phyloP scores from a whole-genome alignment of 2,888 invertebrate genomes.

The Litoditis marina region DNA sequence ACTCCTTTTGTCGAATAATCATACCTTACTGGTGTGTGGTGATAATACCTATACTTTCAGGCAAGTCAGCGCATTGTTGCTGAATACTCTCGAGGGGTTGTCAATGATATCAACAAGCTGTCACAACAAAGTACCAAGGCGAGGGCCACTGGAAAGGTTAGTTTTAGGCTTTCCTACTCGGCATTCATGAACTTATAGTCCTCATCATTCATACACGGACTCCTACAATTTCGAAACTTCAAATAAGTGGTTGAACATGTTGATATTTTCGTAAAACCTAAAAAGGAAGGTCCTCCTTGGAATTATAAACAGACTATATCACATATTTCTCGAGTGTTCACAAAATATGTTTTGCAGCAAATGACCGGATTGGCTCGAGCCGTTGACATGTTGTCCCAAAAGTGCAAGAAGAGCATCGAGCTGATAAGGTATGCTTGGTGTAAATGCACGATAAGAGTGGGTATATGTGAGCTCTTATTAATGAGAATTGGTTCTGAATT shows the following conservation, averaged over 20 bases:
- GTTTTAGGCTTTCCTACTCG: no score
- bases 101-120: constrained; percentile 26
- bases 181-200: background rate
- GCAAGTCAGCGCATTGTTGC: constrained; percentile 21
- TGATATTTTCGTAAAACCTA: no score
- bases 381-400: constrained; percentile 57
- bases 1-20: background rate
- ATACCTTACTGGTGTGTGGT: background rate
- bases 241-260: no score
- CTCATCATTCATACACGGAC: no score
- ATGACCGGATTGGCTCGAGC: constrained; percentile 35
- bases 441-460: no score
- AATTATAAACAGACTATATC: background rate
- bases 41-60: no score
- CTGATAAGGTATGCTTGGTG: constrained; percentile 42
- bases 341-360: constrained; percentile 9
- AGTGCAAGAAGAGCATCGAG: constrained; percentile 59
- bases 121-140: constrained; percentile 22
- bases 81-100: constrained; percentile 32
- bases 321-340: background rate
- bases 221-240: no score
- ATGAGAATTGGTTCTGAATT: background rate
- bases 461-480: background rate
- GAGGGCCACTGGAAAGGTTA: constrained; percentile 9
- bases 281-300: no score